Evolutionary conservation across 2,888 invertebrate species (phyloP).

Genomic region (Drosophila lacicola): DNA sequence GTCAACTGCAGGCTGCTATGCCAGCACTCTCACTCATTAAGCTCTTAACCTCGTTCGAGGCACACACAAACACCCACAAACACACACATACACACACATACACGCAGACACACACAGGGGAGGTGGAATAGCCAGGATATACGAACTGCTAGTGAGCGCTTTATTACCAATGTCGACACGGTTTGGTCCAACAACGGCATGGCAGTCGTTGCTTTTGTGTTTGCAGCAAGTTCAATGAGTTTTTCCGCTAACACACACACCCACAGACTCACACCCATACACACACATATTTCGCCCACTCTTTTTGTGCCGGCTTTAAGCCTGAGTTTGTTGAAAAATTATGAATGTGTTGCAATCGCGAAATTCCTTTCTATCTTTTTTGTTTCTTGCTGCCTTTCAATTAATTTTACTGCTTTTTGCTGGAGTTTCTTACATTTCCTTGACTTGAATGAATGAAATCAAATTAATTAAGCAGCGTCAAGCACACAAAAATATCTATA

Average conservation of each 20-base stretch:
- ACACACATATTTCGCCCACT: neutral
- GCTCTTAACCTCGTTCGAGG: constrained; percentile 75
- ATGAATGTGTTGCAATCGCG: constrained; percentile 58
- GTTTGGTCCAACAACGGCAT: constrained; percentile 34
- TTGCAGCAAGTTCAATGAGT: constrained; percentile 53
- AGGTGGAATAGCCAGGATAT: constrained; percentile 25
- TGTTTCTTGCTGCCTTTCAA: constrained; percentile 45
- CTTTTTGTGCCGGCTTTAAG: constrained; percentile 35
- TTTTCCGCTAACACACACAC: constrained; percentile 6
- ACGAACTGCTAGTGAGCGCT: constrained; percentile 69
- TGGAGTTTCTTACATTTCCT: constrained; percentile 51
- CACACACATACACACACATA: constrained; percentile 11
- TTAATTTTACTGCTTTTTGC: constrained; percentile 62
- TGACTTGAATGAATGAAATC: constrained; percentile 74
- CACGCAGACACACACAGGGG: constrained; percentile 13
- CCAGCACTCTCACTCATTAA: constrained; percentile 63
- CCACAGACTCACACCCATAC: neutral
- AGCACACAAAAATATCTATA: constrained; percentile 4
- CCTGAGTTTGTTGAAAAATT: constrained; percentile 41
- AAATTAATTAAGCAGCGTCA: constrained; percentile 67
- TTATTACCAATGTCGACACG: constrained; percentile 78
- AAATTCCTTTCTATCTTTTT: constrained; percentile 16
- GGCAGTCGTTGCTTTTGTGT: constrained; percentile 26
- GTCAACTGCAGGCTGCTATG: constrained; percentile 68
- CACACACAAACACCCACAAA: constrained; percentile 19